A percentile compares a stretch with the other conserved stretches of the same genome.
These are phyloP conservation scores for Platyscapa corneri DNA, from an alignment of 1,140 invertebrate genomes.

Conservation along the genomic window DNA sequence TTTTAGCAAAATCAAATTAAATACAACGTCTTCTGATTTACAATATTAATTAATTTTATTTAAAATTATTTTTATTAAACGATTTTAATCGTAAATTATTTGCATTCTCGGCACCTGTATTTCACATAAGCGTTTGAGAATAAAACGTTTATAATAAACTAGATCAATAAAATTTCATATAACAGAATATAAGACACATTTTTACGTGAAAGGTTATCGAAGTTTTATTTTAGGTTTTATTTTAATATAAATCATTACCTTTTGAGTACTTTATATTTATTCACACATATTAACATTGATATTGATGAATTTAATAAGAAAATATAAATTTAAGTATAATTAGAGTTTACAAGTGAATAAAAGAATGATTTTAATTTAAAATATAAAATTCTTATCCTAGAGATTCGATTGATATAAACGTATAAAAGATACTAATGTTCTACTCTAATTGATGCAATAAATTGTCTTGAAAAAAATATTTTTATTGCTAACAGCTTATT, in stretches of 20 bases:
- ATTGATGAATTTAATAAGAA: too few species aligned
- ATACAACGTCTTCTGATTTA: not conserved
- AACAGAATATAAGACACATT: not conserved
- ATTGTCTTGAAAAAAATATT: too few species aligned
- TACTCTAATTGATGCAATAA: too few species aligned
- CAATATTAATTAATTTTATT: not conserved
- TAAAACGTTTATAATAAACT: not conserved
- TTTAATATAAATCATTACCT: not conserved
- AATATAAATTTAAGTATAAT: too few species aligned
- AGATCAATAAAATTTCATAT: conserved; percentile 4
- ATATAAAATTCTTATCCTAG: not conserved
- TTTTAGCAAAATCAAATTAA: not conserved
- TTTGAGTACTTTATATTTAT: not conserved
- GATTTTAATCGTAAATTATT: not conserved
- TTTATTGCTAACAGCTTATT: too few species aligned
- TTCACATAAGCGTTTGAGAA: not conserved
- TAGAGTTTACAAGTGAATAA: too few species aligned
- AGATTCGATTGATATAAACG: too few species aligned
- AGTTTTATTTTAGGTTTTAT: too few species aligned
- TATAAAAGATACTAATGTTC: too few species aligned
- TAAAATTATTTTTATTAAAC: not conserved
- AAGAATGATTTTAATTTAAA: not conserved
- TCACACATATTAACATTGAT: too few species aligned
- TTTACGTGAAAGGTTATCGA: too few species aligned
- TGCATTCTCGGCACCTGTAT: not conserved